A percentile compares a stretch with the other conserved stretches of the same genome.
Conservation (phyloP, 2,113 vertebrate species). For the Poecile atricapillus region DNA sequence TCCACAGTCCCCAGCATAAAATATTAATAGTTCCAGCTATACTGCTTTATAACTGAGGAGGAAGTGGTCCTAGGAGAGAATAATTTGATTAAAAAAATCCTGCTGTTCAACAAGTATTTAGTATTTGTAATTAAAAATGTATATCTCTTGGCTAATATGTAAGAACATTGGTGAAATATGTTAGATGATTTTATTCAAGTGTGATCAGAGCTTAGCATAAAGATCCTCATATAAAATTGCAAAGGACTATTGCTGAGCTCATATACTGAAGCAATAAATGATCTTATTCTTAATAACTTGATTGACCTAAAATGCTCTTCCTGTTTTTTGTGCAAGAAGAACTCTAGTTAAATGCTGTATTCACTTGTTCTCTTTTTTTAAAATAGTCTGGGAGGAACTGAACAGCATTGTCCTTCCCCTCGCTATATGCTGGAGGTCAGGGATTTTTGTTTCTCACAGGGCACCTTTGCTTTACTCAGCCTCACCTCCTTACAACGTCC, state of each 20-base stretch:
- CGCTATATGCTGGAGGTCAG: not conserved
- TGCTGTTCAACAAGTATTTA: not conserved
- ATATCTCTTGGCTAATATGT: not conserved
- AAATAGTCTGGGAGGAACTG: slow-evolving; percentile 55
- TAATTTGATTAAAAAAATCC: not conserved
- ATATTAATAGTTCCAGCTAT: slow-evolving; percentile 25
- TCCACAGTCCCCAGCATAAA: slow-evolving; percentile 29
- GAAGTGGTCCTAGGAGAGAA: not conserved
- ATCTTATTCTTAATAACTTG: slow-evolving; percentile 25
- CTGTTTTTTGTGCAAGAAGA: not conserved
- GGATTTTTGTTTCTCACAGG: not conserved
- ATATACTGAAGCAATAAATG: not conserved
- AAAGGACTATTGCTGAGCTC: not conserved
- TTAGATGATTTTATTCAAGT: not conserved
- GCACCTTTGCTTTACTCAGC: slow-evolving; percentile 1
- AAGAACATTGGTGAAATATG: not conserved
- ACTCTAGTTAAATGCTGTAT: not conserved
- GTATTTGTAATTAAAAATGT: slow-evolving; percentile 27
- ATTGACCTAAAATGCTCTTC: not conserved
- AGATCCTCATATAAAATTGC: not conserved
- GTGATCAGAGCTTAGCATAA: not conserved
- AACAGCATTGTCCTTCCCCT: not conserved
- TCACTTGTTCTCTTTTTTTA: not conserved
- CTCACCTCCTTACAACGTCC: not conserved
- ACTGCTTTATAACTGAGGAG: not conserved